These are phyloP conservation scores for Sandelia bainsii DNA, from an alignment of 2,797 vertebrate genomes.

Conservation along the genomic window DNA sequence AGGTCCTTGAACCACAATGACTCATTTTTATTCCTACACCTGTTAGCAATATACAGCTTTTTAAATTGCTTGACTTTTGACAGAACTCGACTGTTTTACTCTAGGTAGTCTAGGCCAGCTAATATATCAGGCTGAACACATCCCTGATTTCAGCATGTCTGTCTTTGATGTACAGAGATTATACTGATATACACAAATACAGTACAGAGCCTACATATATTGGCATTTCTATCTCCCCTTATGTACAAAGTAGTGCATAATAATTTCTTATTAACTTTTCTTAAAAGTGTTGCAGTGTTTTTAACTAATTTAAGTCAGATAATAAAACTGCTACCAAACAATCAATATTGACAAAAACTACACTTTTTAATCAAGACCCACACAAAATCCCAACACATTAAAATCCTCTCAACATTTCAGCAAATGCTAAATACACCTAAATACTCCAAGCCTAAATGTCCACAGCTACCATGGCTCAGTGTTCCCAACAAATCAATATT, in stretches of 20 bases:
- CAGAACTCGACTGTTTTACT: neutral
- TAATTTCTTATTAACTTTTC: too few species aligned
- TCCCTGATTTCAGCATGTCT: constrained; percentile 12
- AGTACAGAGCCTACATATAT: too few species aligned
- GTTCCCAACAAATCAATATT: constrained; percentile 60
- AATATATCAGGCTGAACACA: neutral
- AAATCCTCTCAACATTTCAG: constrained; percentile 34
- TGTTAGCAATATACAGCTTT: neutral
- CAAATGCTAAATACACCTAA: constrained; percentile 52
- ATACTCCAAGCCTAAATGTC: neutral
- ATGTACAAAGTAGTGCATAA: constrained; percentile 2
- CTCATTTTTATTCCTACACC: neutral
- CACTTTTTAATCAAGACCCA: constrained; percentile 12
- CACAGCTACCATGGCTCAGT: constrained; percentile 47
- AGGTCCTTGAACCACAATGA: neutral
- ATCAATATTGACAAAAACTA: neutral
- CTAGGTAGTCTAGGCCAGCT: neutral
- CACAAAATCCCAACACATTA: neutral
- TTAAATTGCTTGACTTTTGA: constrained; percentile 1
- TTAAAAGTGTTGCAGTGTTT: neutral
- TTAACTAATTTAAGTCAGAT: constrained; percentile 18
- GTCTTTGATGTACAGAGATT: neutral
- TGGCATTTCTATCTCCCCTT: constrained; percentile 2
- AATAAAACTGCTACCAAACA: constrained; percentile 11
- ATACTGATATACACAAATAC: neutral